Base-by-base conservation (phyloP, 1,140 invertebrate species). In the Eufriesea mexicana region DNA sequence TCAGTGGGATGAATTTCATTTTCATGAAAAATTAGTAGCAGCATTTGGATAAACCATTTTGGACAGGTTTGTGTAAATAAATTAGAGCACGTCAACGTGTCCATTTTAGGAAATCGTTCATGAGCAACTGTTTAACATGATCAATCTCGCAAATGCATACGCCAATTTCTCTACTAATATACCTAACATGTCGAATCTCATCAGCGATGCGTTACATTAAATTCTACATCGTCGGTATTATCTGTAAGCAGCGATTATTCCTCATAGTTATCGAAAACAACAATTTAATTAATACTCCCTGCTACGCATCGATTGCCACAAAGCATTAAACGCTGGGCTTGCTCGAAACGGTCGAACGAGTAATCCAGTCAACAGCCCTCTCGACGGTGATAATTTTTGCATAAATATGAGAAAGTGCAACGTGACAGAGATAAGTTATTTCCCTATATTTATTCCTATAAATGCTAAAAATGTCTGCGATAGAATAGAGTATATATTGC, bases 231-330 rank as follows among this genome's bases (percentile, higher is more conserved):
- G 76, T 59, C 72, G 49, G 64, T 75, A 79, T 68, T 77, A 76
- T 77, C 67, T 68, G 72, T 83, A 77, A 79, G 78, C 78, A 68
- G 35, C 72, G 72, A 88, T 84, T 83, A 77, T 87, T 81, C 62
- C 72, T 87, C 86, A 82, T 80, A 77, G 84, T 86, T 84, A 82
- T 89, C 79, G 89, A 89, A 85, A 90, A 89, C 75, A 80, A 86
- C 83, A 81, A 79, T 86, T 85, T 89, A 90, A 90, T 90, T 90
- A 89, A 89, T 90, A 80, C 70, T 71, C 78, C 67, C 54, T 51
- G 59, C 42, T 51, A 62, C 59, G 68, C 78, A 89, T 88, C 80
- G 82, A 89, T 90, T 88, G 82, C 62, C 64, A 84, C 76, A 70
- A 85, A 68, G 68, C 80, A 82, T 89, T 82, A 84, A 83, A 28